phyloP scores from a whole-genome alignment of 2,888 invertebrate genomes.

The Penaeus monodon region DNA sequence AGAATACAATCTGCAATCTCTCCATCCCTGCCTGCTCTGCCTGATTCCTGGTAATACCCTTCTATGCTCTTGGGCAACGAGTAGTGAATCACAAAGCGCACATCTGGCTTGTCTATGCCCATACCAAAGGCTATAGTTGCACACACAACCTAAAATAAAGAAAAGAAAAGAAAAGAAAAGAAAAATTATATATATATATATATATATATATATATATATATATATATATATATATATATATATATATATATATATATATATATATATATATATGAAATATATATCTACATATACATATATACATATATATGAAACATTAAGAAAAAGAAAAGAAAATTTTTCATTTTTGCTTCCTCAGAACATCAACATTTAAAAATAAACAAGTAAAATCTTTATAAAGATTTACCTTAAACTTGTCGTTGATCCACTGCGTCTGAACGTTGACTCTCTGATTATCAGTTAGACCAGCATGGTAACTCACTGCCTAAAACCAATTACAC shows the following conservation, averaged over 20 bases:
- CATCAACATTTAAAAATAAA: background rate
- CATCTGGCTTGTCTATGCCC: constrained; percentile 98
- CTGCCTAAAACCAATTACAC: constrained; percentile 72
- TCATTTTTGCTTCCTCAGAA: too few species aligned
- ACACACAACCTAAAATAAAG: constrained; percentile 79
- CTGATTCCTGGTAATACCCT: constrained; percentile 97
- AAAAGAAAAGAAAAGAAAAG: background rate
- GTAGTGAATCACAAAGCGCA: constrained; percentile 90
- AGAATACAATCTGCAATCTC: constrained; percentile 86
- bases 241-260: too few species aligned
- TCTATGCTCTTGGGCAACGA: constrained; percentile 95
- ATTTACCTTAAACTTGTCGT: constrained; percentile 75
- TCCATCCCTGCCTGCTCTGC: constrained; percentile 95
- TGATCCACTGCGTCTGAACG: constrained; percentile 88
- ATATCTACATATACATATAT: too few species aligned
- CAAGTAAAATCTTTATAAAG: constrained; percentile 65
- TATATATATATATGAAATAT: too few species aligned
- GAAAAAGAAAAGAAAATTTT: too few species aligned
- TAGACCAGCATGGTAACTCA: constrained; percentile 92
- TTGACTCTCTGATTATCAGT: constrained; percentile 78
- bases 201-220: too few species aligned
- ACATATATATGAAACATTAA: too few species aligned
- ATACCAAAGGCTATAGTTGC: constrained; percentile 99
- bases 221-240: too few species aligned
- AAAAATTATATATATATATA: background rate